Evolutionary conservation across 2,888 invertebrate species (phyloP), one percentile per base, ranked within the genome.

Genomic region (Coenonympha glycerion): DNA sequence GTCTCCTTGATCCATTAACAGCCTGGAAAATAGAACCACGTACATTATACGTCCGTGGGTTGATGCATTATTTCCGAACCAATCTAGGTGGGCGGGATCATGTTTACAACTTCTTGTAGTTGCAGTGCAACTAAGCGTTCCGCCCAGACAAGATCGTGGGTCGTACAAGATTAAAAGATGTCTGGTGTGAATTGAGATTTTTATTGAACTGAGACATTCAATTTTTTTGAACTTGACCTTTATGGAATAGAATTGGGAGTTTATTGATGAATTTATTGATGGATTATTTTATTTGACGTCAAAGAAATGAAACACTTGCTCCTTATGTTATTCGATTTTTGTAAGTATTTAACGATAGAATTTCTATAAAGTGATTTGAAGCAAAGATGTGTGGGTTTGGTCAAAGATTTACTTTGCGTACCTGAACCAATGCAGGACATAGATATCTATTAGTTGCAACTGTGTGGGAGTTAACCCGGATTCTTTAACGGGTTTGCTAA

Each of bases 401-500:
- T n/a, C n/a, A n/a, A n/a, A n/a, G n/a, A 16, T 41, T n/a, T 2
- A 41, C 24, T 41, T 16, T 18, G 6, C 11, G 19, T 41, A 8
- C 11, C 16, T 13, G 11, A 6, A 18, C 13, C 11, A 31, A 44
- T 31, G 3, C 11, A 31, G 33, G 31, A 3, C 13, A 21, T n/a
- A 21, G 18, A 41, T 41, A 28, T 36, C 31, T 41, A 28, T 40
- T 24, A 13, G 18, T 40, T 59, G 45, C 40, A 45, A 46, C 49
- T 49, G 59, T 56, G 64, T 67, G 56, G 62, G 64, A 53, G 63
- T 57, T 52, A 59, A 62, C 63, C 58, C 53, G 53, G 60, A 67
- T 66, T 68, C 59, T 67, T 69, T 69, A 59, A 61, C 60, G 59
- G 61, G n/a, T 60, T 59, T 50, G 60, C 69, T 78, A 75, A 72